phyloP scores from a whole-genome alignment of 1,140 invertebrate genomes.

The Drosophila prosaltans region DNA sequence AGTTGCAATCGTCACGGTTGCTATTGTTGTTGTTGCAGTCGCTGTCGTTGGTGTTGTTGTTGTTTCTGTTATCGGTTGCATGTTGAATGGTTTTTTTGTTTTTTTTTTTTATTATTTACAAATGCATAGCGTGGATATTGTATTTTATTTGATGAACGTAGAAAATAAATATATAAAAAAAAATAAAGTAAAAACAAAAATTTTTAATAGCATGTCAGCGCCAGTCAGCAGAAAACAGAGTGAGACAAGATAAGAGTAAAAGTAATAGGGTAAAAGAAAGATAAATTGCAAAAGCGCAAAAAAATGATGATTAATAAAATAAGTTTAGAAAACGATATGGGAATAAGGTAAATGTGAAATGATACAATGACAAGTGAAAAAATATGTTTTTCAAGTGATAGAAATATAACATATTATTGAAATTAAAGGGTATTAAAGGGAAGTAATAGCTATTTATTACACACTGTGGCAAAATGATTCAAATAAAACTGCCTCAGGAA shows the following conservation, averaged over 20 bases:
- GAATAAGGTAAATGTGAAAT: constrained; percentile 6
- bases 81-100: constrained; percentile 65
- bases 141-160: constrained; percentile 57
- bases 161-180: constrained; percentile 60
- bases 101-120: constrained; percentile 74
- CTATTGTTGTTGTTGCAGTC: constrained; percentile 45
- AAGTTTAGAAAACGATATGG: constrained; percentile 30
- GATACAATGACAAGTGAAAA: constrained; percentile 4
- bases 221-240: constrained; percentile 34
- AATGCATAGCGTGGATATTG: constrained; percentile 74
- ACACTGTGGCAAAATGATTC: constrained; percentile 1
- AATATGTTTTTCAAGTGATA: constrained; percentile 1
- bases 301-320: constrained; percentile 28
- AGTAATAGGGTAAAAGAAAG: constrained; percentile 40
- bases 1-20: constrained; percentile 30
- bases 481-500: neutral
- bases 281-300: constrained; percentile 46
- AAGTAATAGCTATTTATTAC: neutral
- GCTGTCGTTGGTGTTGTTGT: constrained; percentile 59
- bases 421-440: neutral
- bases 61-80: constrained; percentile 67
- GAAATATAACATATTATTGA: neutral
- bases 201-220: constrained; percentile 55
- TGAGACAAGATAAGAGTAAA: constrained; percentile 17
- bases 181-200: constrained; percentile 57